Evolutionary conservation across 2,113 vertebrate genomes (phyloP), one percentile per base, ranked within the genome.

Genomic region (Indicator indicator): DNA sequence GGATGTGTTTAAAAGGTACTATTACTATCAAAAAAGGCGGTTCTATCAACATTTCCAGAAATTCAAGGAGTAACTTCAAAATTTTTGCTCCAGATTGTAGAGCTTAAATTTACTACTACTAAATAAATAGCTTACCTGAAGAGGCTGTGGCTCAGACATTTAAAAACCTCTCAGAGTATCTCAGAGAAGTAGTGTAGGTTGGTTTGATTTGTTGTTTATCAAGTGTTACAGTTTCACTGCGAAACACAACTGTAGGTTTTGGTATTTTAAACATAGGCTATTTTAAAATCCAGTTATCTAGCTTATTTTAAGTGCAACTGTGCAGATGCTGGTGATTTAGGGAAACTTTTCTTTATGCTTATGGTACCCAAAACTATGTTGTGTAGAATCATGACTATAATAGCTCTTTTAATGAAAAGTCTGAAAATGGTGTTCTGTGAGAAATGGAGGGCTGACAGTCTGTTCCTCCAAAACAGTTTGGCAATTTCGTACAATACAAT

Each of bases 171-270:
- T 88, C 91, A 28, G 38, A 72, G 40, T 46, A 83, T 62, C 70
- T 92, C 54, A 70, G 73, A 94, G 93, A 95, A 44, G 90, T 55
- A 89, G 82, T 96, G 81, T 92, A 94, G 54, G 95, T 91, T 70
- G 36, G 58, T 97, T 90, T 96, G 95, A 94, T 94, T 93, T 93
- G 93, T 77, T 96, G 90, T 94, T 92, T 64, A 88, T 96, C 96
- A 97, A 80, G 52, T 90, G 86, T 96, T 96, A 97, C 75, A 79
- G 82, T 93, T 96, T 97, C 95, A 97, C 71, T 72, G 64, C 63
- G 90, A 76, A 85, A 83, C 52, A 84, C 86, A 95, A 84, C 90
- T 77, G 74, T 76, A 93, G 55, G 42, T 94, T 93, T 96, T 63
- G 73, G 83, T 95, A 82, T 92, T 97, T 89, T 94, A 84, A 94